Evolutionary conservation across 1,140 invertebrate species (phyloP), one percentile per base, ranked within the genome.

Genomic region (Pseudomyrmex pallidus): DNA sequence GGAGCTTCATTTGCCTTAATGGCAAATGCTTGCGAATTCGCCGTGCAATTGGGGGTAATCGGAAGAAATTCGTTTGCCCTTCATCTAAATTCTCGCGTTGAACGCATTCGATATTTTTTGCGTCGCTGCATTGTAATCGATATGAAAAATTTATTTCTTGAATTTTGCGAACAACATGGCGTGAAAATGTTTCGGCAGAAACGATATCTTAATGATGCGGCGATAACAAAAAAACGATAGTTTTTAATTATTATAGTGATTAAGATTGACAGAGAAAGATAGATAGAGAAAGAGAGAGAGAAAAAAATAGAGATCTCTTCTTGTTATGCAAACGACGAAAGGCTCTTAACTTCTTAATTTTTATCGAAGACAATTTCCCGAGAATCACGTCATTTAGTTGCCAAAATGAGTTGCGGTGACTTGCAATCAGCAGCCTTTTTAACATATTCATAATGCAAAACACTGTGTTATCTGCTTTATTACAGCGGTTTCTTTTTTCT

Each of bases 1-100:
- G 68, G 10, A 46, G 46, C 57, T 82, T 63, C 59, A 64, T 74
- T 70, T 70, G 66, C 44, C 12, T 22, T 61, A 61, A 80, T 61
- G 76, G 17, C 25, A 35, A 12, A 44, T 59, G 59, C 72, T 59
- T 20, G 66, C 72, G 70, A 12, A 50, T 22, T 80, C 54, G 44
- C 20, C 67, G 54, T 48, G 17, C 62, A 8, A 57, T 52, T 2
- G 35, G 20, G 0, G 20, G 20, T 1, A 13, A 66, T 46, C 17
- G 64, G 2, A 59, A 68, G 20, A 17, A 22, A 48, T 59, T 64
- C 59, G 8, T 15, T 48, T 54, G 1, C 63, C 12, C 13, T 68
- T n/a, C 3, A 13, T 17, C 35, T 10, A 7, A 54, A 64, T 13
- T 44, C 22, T 68, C 17, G 12, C 13, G 25, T 44, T 2, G 9